Conservation (phyloP, 2,113 vertebrate species). For the Sterna hirundo region DNA sequence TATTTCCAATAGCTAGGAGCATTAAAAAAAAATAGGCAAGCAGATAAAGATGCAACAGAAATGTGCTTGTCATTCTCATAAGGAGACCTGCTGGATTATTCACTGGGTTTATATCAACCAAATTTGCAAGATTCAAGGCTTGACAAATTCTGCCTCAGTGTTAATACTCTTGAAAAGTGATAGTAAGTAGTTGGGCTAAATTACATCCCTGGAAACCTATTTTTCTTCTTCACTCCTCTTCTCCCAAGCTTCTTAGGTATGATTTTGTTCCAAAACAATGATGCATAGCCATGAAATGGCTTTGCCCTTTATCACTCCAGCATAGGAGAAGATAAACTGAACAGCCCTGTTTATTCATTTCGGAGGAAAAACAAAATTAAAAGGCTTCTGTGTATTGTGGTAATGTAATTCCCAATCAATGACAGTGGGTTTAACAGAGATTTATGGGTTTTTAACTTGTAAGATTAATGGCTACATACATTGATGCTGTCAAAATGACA, state of each 20-base stretch:
- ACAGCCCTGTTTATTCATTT: conserved; percentile 47
- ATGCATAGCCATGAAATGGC: conserved; percentile 55
- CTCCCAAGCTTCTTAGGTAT: not conserved
- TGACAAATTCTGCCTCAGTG: not conserved
- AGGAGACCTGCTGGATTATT: not conserved
- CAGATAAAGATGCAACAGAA: not conserved
- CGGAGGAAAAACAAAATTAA: conserved; percentile 60
- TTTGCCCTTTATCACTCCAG: conserved; percentile 40
- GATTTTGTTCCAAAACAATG: conserved; percentile 15
- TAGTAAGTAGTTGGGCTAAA: not conserved
- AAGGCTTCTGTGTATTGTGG: conserved; percentile 62
- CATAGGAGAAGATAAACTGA: conserved; percentile 20
- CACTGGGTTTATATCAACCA: not conserved
- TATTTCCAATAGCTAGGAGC: not conserved
- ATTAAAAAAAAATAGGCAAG: not conserved
- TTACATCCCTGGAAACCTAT: not conserved
- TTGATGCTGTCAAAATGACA: conserved; percentile 52
- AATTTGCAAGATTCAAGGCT: not conserved
- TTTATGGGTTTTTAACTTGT: conserved; percentile 64
- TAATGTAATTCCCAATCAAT: conserved; percentile 63
- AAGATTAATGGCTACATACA: conserved; percentile 53
- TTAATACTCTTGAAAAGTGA: not conserved
- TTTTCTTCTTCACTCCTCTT: not conserved
- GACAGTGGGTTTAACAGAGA: conserved; percentile 56
- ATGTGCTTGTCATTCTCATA: not conserved